These are phyloP conservation scores for Ctenomys sociabilis DNA, from an alignment of 2,113 vertebrate genomes.

Conservation along the genomic window DNA sequence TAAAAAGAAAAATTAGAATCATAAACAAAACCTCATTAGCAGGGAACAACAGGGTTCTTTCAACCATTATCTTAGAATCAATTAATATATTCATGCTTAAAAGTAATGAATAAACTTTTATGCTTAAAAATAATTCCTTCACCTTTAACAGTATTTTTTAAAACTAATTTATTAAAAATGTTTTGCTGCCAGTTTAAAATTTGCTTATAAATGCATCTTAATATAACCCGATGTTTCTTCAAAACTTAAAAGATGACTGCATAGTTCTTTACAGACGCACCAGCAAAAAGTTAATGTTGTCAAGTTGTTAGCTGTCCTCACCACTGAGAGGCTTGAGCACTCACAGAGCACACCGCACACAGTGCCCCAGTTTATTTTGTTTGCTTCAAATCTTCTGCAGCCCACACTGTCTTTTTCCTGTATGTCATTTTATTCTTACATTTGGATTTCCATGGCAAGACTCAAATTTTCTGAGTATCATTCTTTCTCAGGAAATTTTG, in stretches of 20 bases:
- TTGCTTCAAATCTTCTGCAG: background rate
- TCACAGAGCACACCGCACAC: background rate
- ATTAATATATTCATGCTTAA: background rate
- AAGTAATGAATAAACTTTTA: background rate
- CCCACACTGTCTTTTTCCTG: background rate
- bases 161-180: background rate
- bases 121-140: background rate
- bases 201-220: background rate
- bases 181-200: slow-evolving; percentile 25
- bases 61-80: background rate
- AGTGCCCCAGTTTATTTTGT: background rate
- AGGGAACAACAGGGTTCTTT: background rate
- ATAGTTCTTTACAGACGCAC: background rate
- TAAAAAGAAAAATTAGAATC: background rate
- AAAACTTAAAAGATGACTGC: background rate
- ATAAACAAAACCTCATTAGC: background rate
- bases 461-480: slow-evolving; percentile 38
- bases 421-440: background rate
- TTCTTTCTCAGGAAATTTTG: background rate
- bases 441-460: background rate
- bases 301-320: background rate
- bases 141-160: background rate
- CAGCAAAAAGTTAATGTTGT: background rate
- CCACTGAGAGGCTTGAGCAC: background rate
- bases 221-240: background rate